These are phyloP conservation scores for Noctuana brunneofusca DNA, from an alignment of 2,888 invertebrate species.

Conservation along the genomic window DNA sequence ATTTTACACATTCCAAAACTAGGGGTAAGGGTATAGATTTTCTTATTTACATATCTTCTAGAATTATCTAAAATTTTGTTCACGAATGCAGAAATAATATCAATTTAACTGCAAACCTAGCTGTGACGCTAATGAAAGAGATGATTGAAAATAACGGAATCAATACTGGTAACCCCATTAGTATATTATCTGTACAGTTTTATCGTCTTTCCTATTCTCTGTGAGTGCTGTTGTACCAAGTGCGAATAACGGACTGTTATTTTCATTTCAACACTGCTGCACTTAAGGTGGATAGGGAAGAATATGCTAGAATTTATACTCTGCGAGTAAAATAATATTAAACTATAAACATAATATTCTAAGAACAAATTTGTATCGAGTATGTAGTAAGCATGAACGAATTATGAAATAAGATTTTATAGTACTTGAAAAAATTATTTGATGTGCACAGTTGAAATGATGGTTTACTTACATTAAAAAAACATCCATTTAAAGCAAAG, in stretches of 20 bases:
- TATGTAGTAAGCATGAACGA: neutral
- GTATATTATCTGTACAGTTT: slow-evolving; percentile 37
- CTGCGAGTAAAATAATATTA: slow-evolving; percentile 21
- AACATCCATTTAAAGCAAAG: too few relatives aligned
- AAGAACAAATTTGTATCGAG: slow-evolving; percentile 6
- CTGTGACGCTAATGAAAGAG: neutral
- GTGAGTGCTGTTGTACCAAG: slow-evolving; percentile 78
- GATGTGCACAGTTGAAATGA: neutral
- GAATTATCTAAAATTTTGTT: neutral
- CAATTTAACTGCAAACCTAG: neutral
- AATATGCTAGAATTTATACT: slow-evolving; percentile 29
- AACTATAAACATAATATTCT: slow-evolving; percentile 16
- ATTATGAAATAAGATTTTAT: neutral
- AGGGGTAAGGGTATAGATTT: slow-evolving; percentile 29
- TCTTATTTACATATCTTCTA: slow-evolving; percentile 19
- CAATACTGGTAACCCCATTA: slow-evolving; percentile 22
- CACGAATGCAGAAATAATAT: neutral
- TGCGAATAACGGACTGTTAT: slow-evolving; percentile 76
- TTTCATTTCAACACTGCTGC: slow-evolving; percentile 75
- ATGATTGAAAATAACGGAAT: slow-evolving; percentile 22
- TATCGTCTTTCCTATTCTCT: slow-evolving; percentile 66
- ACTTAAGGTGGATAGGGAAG: slow-evolving; percentile 77
- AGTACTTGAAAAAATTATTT: neutral
- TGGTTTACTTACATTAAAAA: too few relatives aligned
- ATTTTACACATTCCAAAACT: slow-evolving; percentile 67